Evolutionary conservation across 2,797 vertebrate genomes (phyloP), one percentile per base, ranked within the genome.

Genomic region (Garrulus glandarius): DNA sequence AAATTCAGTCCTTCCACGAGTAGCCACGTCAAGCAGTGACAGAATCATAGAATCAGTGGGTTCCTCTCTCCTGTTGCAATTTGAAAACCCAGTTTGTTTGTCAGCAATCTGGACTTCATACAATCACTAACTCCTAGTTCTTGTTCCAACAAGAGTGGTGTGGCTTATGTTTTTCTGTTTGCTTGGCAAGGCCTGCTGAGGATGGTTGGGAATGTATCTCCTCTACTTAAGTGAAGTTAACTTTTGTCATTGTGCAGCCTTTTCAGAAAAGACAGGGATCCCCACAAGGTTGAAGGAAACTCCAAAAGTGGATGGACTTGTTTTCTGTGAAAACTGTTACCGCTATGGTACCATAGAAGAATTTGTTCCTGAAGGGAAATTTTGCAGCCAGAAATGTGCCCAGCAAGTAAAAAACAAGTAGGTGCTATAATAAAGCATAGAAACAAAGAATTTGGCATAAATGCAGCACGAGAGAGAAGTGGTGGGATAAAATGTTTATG

Each of bases 251-350:
- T 96, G 84, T 97, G 57, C 95, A 98, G 98, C 97, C 77, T 98
- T 98, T 97, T 98, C 98, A 83, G 98, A 98, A 97, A 98, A 98
- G 95, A 96, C 96, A 71, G 97, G 97, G 67, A 88, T 97, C 37
- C 87, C 98, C 71, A 95, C 97, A 70, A 98, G 98, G 78, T 81
- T 98, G 95, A 98, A 98, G 94, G 98, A 98, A 76, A 89, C 97
- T 60, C 70, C 96, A 36, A 98, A 98, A 97, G 95, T 96, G 81
- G 98, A 98, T 71, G 98, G 98, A 80, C 98, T 98, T 94, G 98
- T 98, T 68, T 98, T 98, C 95, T 98, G 98, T 97, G 98, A 98
- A 95, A 98, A 97, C 95, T 98, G 98, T 92, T 98, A 98, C 94
- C 97, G 97, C 89, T 98, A 98, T 89, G 98, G 98, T 96, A 97